Evolutionary conservation across 2,113 vertebrate species (phyloP).

Genomic region (Ginglymostoma cirratum): DNA sequence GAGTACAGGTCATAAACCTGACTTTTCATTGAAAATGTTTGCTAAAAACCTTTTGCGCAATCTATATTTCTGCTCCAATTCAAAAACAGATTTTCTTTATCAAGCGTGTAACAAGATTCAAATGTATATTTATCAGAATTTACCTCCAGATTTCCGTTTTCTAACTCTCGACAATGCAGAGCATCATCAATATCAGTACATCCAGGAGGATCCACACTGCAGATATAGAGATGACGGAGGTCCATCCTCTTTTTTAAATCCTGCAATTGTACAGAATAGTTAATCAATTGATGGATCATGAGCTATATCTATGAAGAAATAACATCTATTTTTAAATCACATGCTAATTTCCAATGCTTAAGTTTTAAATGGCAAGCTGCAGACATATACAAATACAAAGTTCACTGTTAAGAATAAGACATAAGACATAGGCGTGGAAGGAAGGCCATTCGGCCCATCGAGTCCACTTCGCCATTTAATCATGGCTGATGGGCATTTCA

Average conservation of each 20-base stretch:
- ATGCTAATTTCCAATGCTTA: neutral
- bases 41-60: neutral
- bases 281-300: neutral
- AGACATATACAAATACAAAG: neutral
- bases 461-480: too few relatives aligned
- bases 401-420: neutral
- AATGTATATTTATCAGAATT: constrained; percentile 24
- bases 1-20: too few relatives aligned
- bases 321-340: neutral
- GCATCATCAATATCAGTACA: constrained; percentile 97
- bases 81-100: neutral
- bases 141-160: constrained; percentile 86
- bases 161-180: constrained; percentile 75
- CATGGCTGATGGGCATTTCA: too few relatives aligned
- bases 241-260: constrained; percentile 78
- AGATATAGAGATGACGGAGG: constrained; percentile 74
- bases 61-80: neutral
- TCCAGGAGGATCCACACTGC: constrained; percentile 96
- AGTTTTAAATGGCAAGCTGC: neutral
- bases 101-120: neutral
- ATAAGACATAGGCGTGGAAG: too few relatives aligned
- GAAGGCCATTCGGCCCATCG: too few relatives aligned
- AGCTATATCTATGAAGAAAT: neutral
- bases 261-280: constrained; percentile 50
- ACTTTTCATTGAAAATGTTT: neutral